Evolutionary conservation across 2,113 vertebrate genomes (phyloP).

Genomic region (rabbit (Oryctolagus cuniculus)): mOryCun1.1 NC_091435.1:42126001-42126500

Average conservation of each 20-base stretch:
- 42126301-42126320: not conserved
- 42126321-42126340: not conserved
- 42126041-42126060: not conserved
- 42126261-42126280: not conserved
- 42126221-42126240: not conserved
- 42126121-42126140: not conserved
- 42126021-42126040: not conserved
- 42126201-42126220: not conserved
- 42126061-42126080: not conserved
- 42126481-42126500: conserved; percentile 8
- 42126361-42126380: conserved; percentile 18
- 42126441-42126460: conserved; percentile 40
- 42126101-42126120: not conserved
- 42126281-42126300: not conserved
- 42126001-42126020: not conserved
- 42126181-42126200: not conserved
- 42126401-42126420: not conserved
- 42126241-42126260: not conserved
- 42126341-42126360: not conserved
- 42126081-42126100: not conserved
- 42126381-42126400: not conserved
- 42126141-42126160: not conserved
- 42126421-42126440: conserved; percentile 56
- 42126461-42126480: conserved; percentile 51
- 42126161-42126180: not conserved